phyloP scores from a whole-genome alignment of 1,140 invertebrate genomes.

The Solen grandis region DNA sequence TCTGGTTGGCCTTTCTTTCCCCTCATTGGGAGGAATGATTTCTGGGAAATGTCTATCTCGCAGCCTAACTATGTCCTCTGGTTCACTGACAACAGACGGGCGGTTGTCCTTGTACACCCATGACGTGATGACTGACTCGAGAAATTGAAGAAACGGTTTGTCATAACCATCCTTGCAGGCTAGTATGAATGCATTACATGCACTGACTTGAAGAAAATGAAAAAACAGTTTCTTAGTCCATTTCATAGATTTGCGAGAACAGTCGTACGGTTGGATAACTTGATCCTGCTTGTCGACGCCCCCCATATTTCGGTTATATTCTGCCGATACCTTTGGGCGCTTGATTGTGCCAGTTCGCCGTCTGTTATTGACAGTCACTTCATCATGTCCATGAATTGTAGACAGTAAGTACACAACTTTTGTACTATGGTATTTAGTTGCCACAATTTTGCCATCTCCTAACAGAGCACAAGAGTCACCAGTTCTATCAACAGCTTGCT shows the following conservation, averaged over 20 bases:
- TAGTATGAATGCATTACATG: not conserved
- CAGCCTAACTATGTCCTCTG: slow-evolving; percentile 16
- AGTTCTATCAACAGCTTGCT: too few species aligned
- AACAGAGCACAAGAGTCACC: slow-evolving; percentile 20
- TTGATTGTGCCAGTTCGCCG: slow-evolving; percentile 25
- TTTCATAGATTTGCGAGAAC: slow-evolving; percentile 22
- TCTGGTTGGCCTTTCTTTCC: slow-evolving; percentile 12
- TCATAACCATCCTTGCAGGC: slow-evolving; percentile 10
- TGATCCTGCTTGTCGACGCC: slow-evolving; percentile 18
- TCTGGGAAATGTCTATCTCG: not conserved
- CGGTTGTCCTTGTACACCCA: slow-evolving; percentile 18
- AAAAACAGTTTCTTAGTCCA: slow-evolving; percentile 19
- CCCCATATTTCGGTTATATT: slow-evolving; percentile 24
- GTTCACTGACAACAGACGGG: slow-evolving; percentile 26
- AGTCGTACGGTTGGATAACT: slow-evolving; percentile 12
- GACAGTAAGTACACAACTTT: slow-evolving; percentile 40
- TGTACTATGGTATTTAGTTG: slow-evolving; percentile 43
- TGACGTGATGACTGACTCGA: slow-evolving; percentile 11
- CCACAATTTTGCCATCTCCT: slow-evolving; percentile 28
- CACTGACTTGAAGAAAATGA: slow-evolving; percentile 24
- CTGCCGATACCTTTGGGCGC: slow-evolving; percentile 10
- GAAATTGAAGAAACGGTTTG: slow-evolving; percentile 12
- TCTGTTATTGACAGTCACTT: slow-evolving; percentile 30
- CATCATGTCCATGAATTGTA: slow-evolving; percentile 35
- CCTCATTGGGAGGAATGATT: slow-evolving; percentile 7